Percentiles rank a stretch among this genome's conserved stretches.
Conservation (phyloP, 2,797 vertebrate species). For the Salarias fasciatus region DNA sequence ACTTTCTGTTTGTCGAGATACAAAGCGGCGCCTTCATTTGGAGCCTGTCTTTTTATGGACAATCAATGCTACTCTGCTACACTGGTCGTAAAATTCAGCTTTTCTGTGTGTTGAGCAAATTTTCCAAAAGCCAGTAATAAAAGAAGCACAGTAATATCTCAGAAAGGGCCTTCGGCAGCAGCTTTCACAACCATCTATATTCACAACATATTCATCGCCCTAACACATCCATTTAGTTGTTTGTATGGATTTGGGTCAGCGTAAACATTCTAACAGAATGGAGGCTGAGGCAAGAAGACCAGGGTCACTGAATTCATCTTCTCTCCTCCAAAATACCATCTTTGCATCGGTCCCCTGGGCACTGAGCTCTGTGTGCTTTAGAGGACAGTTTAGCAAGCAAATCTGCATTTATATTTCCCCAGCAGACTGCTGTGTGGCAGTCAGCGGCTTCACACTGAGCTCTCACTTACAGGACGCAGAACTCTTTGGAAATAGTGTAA, state of each 20-base stretch:
- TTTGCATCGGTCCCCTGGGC: conserved; percentile 8
- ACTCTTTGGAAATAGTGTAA: not conserved
- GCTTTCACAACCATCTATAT: conserved; percentile 1
- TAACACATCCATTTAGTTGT: conserved; percentile 8
- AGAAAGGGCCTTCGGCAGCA: conserved; percentile 1
- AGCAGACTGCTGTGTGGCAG: not conserved
- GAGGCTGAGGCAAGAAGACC: conserved; percentile 11
- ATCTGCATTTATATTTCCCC: conserved; percentile 4
- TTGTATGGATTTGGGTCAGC: conserved; percentile 32
- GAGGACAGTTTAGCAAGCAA: conserved; percentile 23
- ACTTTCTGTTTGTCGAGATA: conserved; percentile 6
- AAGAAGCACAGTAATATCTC: conserved; percentile 7
- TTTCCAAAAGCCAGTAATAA: conserved; percentile 16
- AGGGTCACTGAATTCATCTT: conserved; percentile 28
- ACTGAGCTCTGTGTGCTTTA: not conserved
- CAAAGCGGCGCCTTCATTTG: conserved; percentile 19
- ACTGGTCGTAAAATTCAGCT: conserved; percentile 14
- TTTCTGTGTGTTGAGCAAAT: conserved; percentile 14
- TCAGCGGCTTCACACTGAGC: conserved; percentile 2
- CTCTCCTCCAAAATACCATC: conserved; percentile 19
- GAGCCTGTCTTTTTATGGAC: conserved; percentile 21
- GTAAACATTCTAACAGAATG: conserved; percentile 22
- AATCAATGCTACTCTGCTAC: conserved; percentile 21
- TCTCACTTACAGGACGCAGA: not conserved
- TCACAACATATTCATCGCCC: conserved; percentile 9